These are phyloP conservation scores for Natator depressus DNA, from an alignment of 2,113 vertebrate genomes.

Conservation along the genomic window DNA sequence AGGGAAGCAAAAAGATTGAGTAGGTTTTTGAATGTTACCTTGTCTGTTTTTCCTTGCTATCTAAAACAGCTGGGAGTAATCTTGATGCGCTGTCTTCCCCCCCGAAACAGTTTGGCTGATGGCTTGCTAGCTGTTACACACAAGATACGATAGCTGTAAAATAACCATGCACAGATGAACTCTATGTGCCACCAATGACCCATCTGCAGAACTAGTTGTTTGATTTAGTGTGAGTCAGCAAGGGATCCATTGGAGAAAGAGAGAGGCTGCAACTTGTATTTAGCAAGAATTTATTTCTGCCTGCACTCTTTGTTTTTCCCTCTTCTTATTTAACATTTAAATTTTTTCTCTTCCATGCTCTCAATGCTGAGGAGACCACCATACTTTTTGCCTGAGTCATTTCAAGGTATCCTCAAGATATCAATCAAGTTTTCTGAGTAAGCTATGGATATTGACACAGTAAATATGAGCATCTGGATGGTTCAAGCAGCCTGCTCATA, in stretches of 20 bases:
- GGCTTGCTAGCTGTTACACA: not conserved
- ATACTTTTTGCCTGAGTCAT: not conserved
- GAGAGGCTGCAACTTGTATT: not conserved
- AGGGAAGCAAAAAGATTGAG: not conserved
- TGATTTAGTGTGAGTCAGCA: not conserved
- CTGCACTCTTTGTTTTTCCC: fast-evolving
- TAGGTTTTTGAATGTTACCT: not conserved
- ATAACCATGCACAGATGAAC: not conserved
- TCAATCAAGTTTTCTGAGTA: not conserved
- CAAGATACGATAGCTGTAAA: not conserved
- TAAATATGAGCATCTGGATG: not conserved
- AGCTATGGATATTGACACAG: not conserved
- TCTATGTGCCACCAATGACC: fast-evolving
- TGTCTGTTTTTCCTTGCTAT: fast-evolving
- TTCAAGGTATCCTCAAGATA: not conserved
- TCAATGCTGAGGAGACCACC: not conserved
- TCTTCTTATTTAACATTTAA: not conserved
- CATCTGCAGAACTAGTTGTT: not conserved
- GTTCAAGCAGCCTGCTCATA: not conserved
- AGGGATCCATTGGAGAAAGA: not conserved
- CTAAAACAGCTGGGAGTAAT: not conserved
- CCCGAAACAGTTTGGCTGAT: not conserved
- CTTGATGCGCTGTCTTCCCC: not conserved
- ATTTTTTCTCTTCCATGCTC: fast-evolving
- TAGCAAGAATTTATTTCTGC: not conserved